These are phyloP conservation scores for Ophiothrix spiculata DNA, from an alignment of 35 echinoderm and acorn worm species.

Conservation along the genomic window DNA sequence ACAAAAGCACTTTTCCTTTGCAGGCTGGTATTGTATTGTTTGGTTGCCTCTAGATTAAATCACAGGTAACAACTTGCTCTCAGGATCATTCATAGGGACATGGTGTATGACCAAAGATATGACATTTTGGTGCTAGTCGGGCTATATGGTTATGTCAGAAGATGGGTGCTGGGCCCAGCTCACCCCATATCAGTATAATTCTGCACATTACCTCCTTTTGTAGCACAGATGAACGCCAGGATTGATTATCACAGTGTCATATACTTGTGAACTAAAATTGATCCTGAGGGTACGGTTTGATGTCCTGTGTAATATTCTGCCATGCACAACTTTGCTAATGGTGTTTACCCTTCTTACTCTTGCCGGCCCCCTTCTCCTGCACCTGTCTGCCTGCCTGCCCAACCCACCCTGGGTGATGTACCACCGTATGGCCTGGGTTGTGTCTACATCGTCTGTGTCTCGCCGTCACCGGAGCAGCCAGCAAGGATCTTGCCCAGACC, in stretches of 20 bases:
- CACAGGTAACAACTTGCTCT: neutral
- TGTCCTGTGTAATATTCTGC: neutral
- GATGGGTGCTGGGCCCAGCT: neutral
- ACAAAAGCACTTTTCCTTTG: neutral
- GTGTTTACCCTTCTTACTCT: slow-evolving; percentile 47
- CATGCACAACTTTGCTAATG: slow-evolving; percentile 33
- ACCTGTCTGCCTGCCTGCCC: slow-evolving; percentile 42
- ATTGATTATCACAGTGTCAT: neutral
- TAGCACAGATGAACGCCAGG: neutral
- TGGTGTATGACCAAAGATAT: neutral
- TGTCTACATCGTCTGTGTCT: slow-evolving; percentile 21
- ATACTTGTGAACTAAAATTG: neutral
- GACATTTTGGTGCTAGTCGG: neutral
- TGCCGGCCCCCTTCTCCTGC: slow-evolving; percentile 35
- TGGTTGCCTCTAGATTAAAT: neutral
- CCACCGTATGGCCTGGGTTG: slow-evolving; percentile 32
- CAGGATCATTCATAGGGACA: neutral
- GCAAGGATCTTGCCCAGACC: slow-evolving; percentile 99
- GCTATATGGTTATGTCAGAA: neutral
- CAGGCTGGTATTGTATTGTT: neutral
- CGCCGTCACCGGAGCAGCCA: slow-evolving; percentile 70
- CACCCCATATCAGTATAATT: neutral
- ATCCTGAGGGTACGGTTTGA: neutral
- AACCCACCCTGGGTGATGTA: slow-evolving; percentile 27
- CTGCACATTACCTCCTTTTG: neutral